A percentile compares a stretch with the other conserved stretches of the same genome.
Evolutionary conservation across 2,113 vertebrate species (phyloP).

Genomic region (Triplophysa rosa): DNA sequence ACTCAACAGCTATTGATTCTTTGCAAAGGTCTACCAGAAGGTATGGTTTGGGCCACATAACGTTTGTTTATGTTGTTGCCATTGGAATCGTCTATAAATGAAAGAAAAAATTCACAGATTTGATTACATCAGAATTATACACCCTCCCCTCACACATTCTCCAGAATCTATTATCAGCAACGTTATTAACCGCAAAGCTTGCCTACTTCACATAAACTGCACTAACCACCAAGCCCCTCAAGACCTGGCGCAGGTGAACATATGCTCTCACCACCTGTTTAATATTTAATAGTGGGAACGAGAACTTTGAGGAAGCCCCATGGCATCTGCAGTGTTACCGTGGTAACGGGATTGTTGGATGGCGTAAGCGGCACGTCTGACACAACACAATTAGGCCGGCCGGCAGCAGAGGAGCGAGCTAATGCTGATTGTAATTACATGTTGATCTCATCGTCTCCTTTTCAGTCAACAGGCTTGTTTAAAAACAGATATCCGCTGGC

Average conservation of each 20-base stretch:
- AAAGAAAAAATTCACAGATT: too few relatives aligned
- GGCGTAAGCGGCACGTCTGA: conserved; percentile 50
- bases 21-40: too few relatives aligned
- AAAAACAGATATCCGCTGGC: conserved; percentile 53
- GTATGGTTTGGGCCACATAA: too few relatives aligned
- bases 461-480: conserved; percentile 54
- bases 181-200: background rate
- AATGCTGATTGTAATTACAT: conserved; percentile 60
- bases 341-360: conserved; percentile 24
- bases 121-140: background rate
- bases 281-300: conserved; percentile 54
- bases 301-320: conserved; percentile 27
- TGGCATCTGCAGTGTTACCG: conserved; percentile 37
- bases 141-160: background rate
- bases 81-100: too few relatives aligned
- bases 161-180: background rate
- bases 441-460: conserved; percentile 58
- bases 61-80: too few relatives aligned
- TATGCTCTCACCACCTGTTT: conserved; percentile 56
- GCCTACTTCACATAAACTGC: background rate
- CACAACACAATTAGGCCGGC: conserved; percentile 58
- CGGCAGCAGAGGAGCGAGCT: conserved; percentile 56
- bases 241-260: conserved; percentile 32
- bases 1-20: too few relatives aligned
- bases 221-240: background rate